Evolutionary conservation across 2,113 vertebrate species (phyloP).

Genomic region (Cromileptes altivelis): DNA sequence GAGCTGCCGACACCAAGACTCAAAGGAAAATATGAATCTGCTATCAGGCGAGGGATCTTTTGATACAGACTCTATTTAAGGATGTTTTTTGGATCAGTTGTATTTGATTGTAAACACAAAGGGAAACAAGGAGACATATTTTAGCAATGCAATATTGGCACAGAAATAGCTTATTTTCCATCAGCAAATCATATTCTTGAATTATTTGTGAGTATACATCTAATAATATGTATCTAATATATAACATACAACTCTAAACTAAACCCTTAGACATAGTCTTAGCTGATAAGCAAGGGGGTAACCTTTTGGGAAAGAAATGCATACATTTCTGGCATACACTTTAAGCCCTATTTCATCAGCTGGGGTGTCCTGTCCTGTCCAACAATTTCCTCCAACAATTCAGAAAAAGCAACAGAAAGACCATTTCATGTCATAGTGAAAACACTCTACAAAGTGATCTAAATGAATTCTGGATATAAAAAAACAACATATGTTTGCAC

Average conservation of each 20-base stretch:
- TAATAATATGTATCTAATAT: neutral
- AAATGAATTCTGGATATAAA: neutral
- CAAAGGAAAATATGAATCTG: constrained; percentile 3
- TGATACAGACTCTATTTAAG: neutral
- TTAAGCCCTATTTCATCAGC: neutral
- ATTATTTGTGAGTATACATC: neutral
- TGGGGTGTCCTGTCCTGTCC: too few relatives aligned
- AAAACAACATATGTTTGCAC: neutral
- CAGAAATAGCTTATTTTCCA: neutral
- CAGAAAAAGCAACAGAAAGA: neutral
- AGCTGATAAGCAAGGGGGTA: neutral
- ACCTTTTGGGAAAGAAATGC: neutral
- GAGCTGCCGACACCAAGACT: neutral
- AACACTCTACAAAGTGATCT: neutral
- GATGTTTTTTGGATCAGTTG: neutral
- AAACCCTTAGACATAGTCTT: too few relatives aligned
- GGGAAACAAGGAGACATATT: too few relatives aligned
- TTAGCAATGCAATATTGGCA: too few relatives aligned
- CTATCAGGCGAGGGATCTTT: neutral
- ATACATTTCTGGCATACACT: neutral
- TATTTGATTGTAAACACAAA: neutral
- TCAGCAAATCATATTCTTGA: neutral
- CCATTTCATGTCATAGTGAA: neutral
- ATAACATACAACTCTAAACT: neutral
- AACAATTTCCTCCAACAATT: neutral